These are phyloP conservation scores for Neocrepidodera transversa DNA, from an alignment of 2,888 invertebrate genomes.

Conservation along the genomic window DNA sequence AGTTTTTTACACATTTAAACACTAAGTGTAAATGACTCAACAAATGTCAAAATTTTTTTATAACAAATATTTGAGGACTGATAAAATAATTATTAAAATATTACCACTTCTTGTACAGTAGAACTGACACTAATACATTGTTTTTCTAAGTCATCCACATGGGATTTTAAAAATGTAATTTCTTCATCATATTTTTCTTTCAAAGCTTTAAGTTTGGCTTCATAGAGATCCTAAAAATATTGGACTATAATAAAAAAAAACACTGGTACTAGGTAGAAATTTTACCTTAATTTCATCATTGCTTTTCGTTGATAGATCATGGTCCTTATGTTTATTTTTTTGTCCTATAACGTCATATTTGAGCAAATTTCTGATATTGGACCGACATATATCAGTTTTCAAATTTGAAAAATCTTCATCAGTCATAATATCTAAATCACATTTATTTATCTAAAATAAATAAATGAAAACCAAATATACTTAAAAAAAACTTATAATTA, in stretches of 20 bases:
- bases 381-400: constrained; percentile 46
- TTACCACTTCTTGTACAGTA: constrained; percentile 64
- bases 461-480: neutral
- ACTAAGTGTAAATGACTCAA: too few species aligned
- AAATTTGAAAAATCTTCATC: constrained; percentile 49
- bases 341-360: constrained; percentile 49
- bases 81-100: too few species aligned
- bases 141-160: constrained; percentile 57
- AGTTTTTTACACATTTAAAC: too few species aligned
- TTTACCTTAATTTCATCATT: constrained; percentile 4
- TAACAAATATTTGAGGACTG: too few species aligned
- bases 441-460: constrained; percentile 40
- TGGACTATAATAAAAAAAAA: neutral
- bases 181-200: constrained; percentile 63
- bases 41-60: too few species aligned
- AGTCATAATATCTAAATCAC: constrained; percentile 47
- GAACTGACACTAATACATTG: constrained; percentile 53
- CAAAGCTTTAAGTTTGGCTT: constrained; percentile 59
- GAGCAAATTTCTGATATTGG: constrained; percentile 48
- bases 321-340: constrained; percentile 51
- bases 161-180: constrained; percentile 56
- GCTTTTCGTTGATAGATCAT: constrained; percentile 37
- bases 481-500: too few species aligned
- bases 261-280: neutral
- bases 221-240: constrained; percentile 53